Evolutionary conservation across 2,113 vertebrate species (phyloP), one percentile per base, ranked within the genome.

Genomic region (Fulmarus glacialis): DNA sequence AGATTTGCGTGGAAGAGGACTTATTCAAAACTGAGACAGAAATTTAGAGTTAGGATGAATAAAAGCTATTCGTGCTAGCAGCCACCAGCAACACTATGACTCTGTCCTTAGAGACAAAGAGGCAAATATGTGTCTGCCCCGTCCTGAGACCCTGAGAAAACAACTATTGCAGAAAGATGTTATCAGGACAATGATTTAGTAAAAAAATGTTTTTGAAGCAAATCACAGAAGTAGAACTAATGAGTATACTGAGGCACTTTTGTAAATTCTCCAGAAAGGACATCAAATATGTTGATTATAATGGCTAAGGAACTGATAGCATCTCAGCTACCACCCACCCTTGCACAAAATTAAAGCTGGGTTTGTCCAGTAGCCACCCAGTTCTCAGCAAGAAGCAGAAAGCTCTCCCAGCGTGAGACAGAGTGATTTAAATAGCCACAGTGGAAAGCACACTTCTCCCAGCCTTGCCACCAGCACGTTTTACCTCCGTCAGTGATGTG

Each of bases 401-500:
- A 50, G 34, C 20, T 78, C 60, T 42, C 59, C 36, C 68, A 90
- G 29, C 16, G 2, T 3, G 13, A 55, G 48, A 12, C 18, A 24
- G 26, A 23, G 30, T 3, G 66, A 63, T 91, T 73, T 50, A 66
- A 82, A 38, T 1, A 75, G 53, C 9, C 29, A 21, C 29, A 47
- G 32, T 1, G 55, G 58, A 48, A 70, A 83, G 21, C 47, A 59
- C 59, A 4, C 34, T 12, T 38, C 67, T 29, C 8, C 32, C 90
- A 84, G 81, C 59, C 56, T 34, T 26, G 73, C 59, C 59, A 56
- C 42, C 59, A 83, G 84, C 32, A 18, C 0, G 2, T 80, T 80
- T 96, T 98, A 99, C 99, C 99, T 98, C 99, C 99, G 0, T 98
- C 95, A 17, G 98, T 97, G 96, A 99, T 99, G 94, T 98, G 98